phyloP scores from a whole-genome alignment of 2,888 invertebrate genomes.

The Caenorhabditis plicata region DNA sequence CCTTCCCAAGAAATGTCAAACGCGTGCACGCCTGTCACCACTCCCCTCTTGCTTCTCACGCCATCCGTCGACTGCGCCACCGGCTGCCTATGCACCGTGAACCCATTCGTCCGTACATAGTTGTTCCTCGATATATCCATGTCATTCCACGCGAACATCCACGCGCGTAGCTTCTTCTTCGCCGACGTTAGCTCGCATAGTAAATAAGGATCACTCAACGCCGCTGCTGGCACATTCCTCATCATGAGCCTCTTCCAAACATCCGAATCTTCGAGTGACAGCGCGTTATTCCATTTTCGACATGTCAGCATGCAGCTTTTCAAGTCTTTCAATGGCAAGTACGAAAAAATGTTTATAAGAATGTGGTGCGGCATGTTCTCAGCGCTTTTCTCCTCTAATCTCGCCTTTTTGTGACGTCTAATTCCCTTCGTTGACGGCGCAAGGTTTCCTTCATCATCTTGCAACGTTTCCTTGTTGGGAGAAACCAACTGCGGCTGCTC shows the following conservation, averaged over 20 bases:
- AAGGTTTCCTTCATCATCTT: too few relatives aligned
- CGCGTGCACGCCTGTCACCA: slow-evolving; percentile 55
- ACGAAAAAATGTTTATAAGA: slow-evolving; percentile 50
- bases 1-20: slow-evolving; percentile 70
- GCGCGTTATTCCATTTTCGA: slow-evolving; percentile 85
- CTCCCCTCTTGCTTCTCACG: slow-evolving; percentile 76
- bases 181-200: slow-evolving; percentile 84
- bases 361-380: slow-evolving; percentile 52
- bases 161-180: slow-evolving; percentile 89
- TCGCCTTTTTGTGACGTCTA: too few relatives aligned
- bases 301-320: slow-evolving; percentile 87
- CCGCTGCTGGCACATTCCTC: slow-evolving; percentile 82
- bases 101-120: slow-evolving; percentile 92
- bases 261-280: slow-evolving; percentile 70
- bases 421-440: too few relatives aligned
- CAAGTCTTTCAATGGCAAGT: slow-evolving; percentile 72
- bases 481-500: too few relatives aligned
- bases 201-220: slow-evolving; percentile 82
- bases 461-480: too few relatives aligned
- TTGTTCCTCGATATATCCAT: slow-evolving; percentile 94
- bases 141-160: slow-evolving; percentile 93
- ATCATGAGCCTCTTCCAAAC: slow-evolving; percentile 90
- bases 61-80: slow-evolving; percentile 98
- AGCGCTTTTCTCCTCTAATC: too few relatives aligned
- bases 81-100: slow-evolving; percentile 94